Base-by-base conservation (phyloP, 2,797 vertebrate species). In the Pangasius krempfi region DNA sequence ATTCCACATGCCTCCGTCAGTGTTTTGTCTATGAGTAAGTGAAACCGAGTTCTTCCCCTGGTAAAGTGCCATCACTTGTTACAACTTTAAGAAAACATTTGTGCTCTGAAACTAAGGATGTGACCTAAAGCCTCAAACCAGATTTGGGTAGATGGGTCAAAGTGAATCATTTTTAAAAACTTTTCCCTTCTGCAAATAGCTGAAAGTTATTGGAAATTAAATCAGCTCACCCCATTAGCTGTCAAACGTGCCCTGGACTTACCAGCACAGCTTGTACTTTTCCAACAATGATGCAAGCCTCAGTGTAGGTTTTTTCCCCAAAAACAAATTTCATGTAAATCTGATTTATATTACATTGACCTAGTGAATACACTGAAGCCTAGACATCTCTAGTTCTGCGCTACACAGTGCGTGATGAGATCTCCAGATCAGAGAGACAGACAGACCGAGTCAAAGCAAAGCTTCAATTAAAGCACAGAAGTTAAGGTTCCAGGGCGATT, bases 221-320 rank as follows among this genome's bases (percentile, higher is more conserved):
- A 91, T 88, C 89, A 84, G 30, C 56, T 75, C 2, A 33, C 68
- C 25, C 62, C 82, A 84, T 88, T 86, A 88, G 75, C 86, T 78
- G 83, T 87, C 86, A 81, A 52, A 52, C 66, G 14, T 88, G 68
- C 66, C 82, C 75, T 76, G 64, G 85, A 72, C 87, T 89, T 87
- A 75, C 54, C 33, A 37, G 78, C 82, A 64, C 47, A 78, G 79
- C 37, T 84, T 80, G 52, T 18, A 30, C 62, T 89, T 81, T 84
- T 84, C 87, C 90, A 92, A 62, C 62, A 88, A 40, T 91, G 90
- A 89, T 76, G 79, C 78, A 84, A 87, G 68, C 60, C 62, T 85
- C 10, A 33, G 40, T 76, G 80, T 75, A 73, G 62, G 44, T 60
- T 88, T 88, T 7, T 72, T 58, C 75, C 52, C 16, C 6, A 92